These are phyloP conservation scores for Lobophora halterata DNA, from an alignment of 2,888 invertebrate species.

Conservation along the genomic window DNA sequence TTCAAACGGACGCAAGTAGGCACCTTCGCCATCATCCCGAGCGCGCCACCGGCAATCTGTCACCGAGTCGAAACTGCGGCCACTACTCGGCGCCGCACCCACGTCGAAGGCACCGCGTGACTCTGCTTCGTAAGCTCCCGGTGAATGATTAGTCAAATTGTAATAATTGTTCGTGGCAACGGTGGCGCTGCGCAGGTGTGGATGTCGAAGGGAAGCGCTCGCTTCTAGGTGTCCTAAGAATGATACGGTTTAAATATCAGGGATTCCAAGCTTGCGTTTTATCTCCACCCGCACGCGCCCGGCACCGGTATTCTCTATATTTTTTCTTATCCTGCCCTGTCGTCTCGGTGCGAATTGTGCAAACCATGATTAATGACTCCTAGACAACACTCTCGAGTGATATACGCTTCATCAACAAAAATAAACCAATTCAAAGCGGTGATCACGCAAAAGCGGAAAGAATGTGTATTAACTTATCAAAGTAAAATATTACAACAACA, in stretches of 20 bases:
- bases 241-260: conserved; percentile 60
- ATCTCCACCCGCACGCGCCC: conserved; percentile 67
- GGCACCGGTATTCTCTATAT: conserved; percentile 36
- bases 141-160: conserved; percentile 78
- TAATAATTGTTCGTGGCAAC: conserved; percentile 79
- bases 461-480: conserved; percentile 71
- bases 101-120: conserved; percentile 56
- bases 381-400: conserved; percentile 15
- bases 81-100: conserved; percentile 56
- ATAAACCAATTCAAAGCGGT: conserved; percentile 69
- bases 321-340: conserved; percentile 37
- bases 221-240: conserved; percentile 81
- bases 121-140: conserved; percentile 68
- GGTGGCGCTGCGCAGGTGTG: conserved; percentile 72
- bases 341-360: conserved; percentile 36
- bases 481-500: conserved; percentile 66
- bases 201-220: conserved; percentile 72
- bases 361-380: conserved; percentile 21
- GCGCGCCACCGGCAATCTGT: conserved; percentile 73
- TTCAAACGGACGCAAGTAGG: conserved; percentile 68
- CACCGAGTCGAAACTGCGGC: conserved; percentile 75
- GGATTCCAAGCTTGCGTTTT: conserved; percentile 32
- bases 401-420: conserved; percentile 25
- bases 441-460: conserved; percentile 80
- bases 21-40: conserved; percentile 74